Conservation (phyloP, 2,113 vertebrate species). For the human region GRCh38 chr12:112778501-112779000, state of each 20-base stretch:
- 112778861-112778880: background rate
- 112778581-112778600: background rate
- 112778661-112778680: background rate
- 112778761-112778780: background rate
- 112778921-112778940: background rate
- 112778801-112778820: background rate
- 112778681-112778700: background rate
- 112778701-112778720: background rate
- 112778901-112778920: background rate
- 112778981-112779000: background rate
- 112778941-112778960: background rate
- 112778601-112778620: constrained; percentile 47
- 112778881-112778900: background rate
- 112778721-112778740: background rate
- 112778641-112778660: background rate
- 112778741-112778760: background rate
- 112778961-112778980: background rate
- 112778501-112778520: background rate
- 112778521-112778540: background rate
- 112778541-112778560: too few relatives aligned
- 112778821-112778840: background rate
- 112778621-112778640: background rate
- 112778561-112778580: background rate
- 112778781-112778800: background rate
- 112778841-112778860: background rate